These are phyloP conservation scores for Ianthella basta DNA, from an alignment of 37 sponge, comb jelly and placozoan genomes.

Conservation along the genomic window DNA sequence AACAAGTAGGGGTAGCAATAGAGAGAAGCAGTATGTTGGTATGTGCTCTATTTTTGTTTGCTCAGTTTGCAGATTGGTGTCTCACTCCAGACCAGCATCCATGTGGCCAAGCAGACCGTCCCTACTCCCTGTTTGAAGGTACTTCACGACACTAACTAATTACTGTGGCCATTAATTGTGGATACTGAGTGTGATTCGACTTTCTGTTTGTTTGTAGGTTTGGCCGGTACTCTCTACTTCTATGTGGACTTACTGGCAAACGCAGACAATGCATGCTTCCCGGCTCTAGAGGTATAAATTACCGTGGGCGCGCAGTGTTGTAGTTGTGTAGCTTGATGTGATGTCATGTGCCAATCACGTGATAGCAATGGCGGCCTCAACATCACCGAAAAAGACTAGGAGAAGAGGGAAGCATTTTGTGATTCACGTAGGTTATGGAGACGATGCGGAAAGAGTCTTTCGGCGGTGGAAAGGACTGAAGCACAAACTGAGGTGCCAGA, in stretches of 20 bases:
- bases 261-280: constrained; percentile 64
- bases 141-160: not conserved
- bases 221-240: constrained; percentile 84
- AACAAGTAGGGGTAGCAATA: too few relatives aligned
- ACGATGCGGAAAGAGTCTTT: too few relatives aligned
- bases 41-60: too few relatives aligned
- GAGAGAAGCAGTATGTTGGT: too few relatives aligned
- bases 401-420: too few relatives aligned
- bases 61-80: constrained; percentile 91
- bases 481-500: too few relatives aligned
- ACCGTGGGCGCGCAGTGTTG: not conserved
- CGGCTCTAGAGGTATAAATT: constrained; percentile 67
- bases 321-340: not conserved
- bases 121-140: constrained; percentile 95
- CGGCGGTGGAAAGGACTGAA: too few relatives aligned
- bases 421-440: too few relatives aligned
- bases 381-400: too few relatives aligned
- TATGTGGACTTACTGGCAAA: constrained; percentile 66
- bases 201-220: constrained; percentile 52
- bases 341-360: not conserved
- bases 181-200: not conserved
- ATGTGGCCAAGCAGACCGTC: constrained; percentile 71
- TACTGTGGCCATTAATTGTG: too few relatives aligned
- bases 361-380: too few relatives aligned
- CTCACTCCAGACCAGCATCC: constrained; percentile 32